Conservation (phyloP, 2,113 vertebrate species). For the Sceloporus tristichus region DNA sequence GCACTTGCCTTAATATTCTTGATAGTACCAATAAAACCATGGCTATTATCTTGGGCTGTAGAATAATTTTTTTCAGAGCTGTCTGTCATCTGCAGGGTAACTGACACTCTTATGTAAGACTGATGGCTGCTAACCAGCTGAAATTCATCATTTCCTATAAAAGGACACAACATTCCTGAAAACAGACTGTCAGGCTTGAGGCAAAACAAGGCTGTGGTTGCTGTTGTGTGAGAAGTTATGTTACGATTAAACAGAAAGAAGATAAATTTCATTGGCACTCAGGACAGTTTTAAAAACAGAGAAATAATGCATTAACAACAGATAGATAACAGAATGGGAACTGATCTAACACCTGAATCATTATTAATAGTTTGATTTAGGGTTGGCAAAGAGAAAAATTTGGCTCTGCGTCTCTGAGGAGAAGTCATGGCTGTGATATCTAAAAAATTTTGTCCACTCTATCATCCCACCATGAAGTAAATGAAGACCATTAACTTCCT, state of each 20-base stretch:
- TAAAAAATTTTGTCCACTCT: not conserved
- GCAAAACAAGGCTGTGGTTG: conserved; percentile 13
- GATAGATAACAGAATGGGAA: conserved; percentile 20
- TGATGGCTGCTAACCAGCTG: conserved; percentile 13
- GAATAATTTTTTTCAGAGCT: not conserved
- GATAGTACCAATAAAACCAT: not conserved
- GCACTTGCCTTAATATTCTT: not conserved
- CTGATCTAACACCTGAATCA: not conserved
- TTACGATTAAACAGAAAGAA: conserved; percentile 4
- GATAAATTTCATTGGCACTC: not conserved
- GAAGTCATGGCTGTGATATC: not conserved
- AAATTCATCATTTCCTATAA: conserved; percentile 20
- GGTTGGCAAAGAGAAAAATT: not conserved
- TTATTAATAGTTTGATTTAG: not conserved
- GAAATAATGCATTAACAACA: conserved; percentile 11
- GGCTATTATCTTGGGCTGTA: not conserved
- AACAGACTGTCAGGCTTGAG: conserved; percentile 4
- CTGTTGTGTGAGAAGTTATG: not conserved
- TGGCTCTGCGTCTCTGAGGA: not conserved
- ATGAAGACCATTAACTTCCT: not conserved
- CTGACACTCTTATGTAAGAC: conserved; percentile 1
- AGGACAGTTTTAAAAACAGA: not conserved
- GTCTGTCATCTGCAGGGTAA: not conserved
- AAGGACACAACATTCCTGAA: conserved; percentile 14
- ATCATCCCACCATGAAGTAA: not conserved